Base-by-base conservation (phyloP, 2,113 vertebrate genomes). In the Thermophis baileyi region DNA sequence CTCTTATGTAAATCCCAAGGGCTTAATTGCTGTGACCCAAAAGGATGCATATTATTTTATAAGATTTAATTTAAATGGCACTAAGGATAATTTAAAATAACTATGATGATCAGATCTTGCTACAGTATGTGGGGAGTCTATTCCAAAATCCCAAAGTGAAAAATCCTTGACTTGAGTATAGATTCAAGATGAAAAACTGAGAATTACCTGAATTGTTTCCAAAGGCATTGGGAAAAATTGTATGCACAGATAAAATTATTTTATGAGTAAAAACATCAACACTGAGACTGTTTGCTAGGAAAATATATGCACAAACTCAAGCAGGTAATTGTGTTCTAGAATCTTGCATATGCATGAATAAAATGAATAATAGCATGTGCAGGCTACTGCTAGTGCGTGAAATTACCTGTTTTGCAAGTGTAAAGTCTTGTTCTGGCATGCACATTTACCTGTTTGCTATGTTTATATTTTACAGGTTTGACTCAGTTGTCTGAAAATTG, bases 391-490 rank as follows among this genome's bases (percentile, higher is more conserved):
- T 88, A 91, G 94, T 93, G 94, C 35, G 0, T 96, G 92, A 97
- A 97, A 97, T 96, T 95, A 95, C 92, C 94, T 96, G 94, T 96
- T 97, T 96, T 96, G 96, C 95, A 97, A 97, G 93, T 94, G 93
- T 94, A 96, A 96, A 96, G 95, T 94, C 94, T 81, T 95, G 96
- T 94, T 96, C 57, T 95, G 96, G 87, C 92, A 93, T 95, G 92
- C 92, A 94, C 88, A 91, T 95, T 97, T 97, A 96, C 96, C 93
- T 97, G 90, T 95, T 96, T 94, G 14, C 49, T 93, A 12, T 95
- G 89, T 88, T 95, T 93, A 86, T 35, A 94, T 95, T 94, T 95
- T 88, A 60, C 91, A 85, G 50, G 40, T 93, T 95, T 60, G 89
- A 94, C 57, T 69, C 94, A 97, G 49, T 46, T 94, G 88, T 47